phyloP scores from a whole-genome alignment of 64 coral and sea anemone species.

The Acropora tenuis region DNA sequence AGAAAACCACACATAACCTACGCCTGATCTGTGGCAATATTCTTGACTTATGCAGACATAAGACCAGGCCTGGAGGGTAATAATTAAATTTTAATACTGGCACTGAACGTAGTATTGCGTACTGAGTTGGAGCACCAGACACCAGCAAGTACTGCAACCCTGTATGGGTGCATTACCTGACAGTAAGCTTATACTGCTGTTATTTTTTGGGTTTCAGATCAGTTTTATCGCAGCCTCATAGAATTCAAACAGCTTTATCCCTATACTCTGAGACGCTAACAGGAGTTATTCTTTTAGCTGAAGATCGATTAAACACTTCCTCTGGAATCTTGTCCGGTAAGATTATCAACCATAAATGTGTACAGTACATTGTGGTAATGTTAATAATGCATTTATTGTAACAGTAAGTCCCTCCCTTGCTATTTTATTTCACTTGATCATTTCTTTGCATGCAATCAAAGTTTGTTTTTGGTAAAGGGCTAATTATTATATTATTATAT shows the following conservation, averaged over 20 bases:
- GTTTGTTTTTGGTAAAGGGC: too few species aligned
- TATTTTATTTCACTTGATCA: too few species aligned
- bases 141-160: too few species aligned
- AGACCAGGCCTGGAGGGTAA: conserved; percentile 85
- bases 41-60: conserved; percentile 91
- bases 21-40: conserved; percentile 90
- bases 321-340: conserved; percentile 90
- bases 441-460: too few species aligned
- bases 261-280: conserved; percentile 86
- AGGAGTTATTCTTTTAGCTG: conserved; percentile 85
- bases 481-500: too few species aligned
- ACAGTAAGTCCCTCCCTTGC: too few species aligned
- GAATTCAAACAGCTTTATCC: conserved; percentile 93
- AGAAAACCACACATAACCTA: conserved; percentile 95
- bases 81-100: not conserved
- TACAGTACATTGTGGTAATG: too few species aligned
- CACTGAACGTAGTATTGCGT: too few species aligned
- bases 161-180: too few species aligned
- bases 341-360: not conserved
- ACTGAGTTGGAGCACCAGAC: too few species aligned
- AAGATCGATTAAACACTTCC: conserved; percentile 84
- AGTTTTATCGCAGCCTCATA: conserved; percentile 89
- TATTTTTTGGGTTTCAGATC: conserved; percentile 48
- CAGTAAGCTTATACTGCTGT: not conserved
- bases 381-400: too few species aligned